Conservation (phyloP, 2,113 vertebrate genomes). For the Catharus bicknelli region DNA sequence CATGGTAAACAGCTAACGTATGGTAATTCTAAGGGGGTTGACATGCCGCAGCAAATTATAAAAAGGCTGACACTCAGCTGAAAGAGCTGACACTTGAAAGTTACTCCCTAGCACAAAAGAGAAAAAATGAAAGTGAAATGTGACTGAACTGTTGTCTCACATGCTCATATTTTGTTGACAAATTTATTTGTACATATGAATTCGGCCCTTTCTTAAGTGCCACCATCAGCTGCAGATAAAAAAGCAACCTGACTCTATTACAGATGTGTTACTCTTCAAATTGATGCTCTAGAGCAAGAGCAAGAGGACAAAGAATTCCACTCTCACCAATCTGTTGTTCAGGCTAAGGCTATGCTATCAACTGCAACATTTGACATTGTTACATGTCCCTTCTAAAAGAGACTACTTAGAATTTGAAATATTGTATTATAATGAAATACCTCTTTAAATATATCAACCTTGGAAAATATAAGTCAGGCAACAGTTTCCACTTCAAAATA, state of each 20-base stretch:
- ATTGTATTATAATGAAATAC: neutral
- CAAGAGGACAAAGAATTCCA: neutral
- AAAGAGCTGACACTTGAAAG: slow-evolving; percentile 41
- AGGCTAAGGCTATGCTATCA: neutral
- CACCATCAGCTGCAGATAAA: neutral
- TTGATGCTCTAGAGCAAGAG: neutral
- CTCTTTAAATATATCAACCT: neutral
- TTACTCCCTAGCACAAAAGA: slow-evolving; percentile 6
- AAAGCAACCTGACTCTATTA: neutral
- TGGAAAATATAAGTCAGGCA: slow-evolving; percentile 8
- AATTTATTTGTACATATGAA: slow-evolving; percentile 27
- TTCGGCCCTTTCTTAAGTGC: neutral
- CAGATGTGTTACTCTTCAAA: slow-evolving; percentile 3
- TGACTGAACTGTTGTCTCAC: neutral
- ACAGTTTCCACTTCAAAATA: neutral
- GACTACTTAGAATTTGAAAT: neutral
- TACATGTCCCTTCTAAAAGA: neutral
- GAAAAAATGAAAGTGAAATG: slow-evolving; percentile 20
- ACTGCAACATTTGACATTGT: neutral
- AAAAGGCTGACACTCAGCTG: slow-evolving; percentile 21
- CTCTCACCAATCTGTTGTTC: neutral
- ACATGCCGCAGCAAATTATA: slow-evolving; percentile 1
- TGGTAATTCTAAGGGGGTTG: slow-evolving; percentile 10
- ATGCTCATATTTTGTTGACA: slow-evolving; percentile 19
- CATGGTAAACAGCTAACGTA: neutral